Evolutionary conservation across 2,888 invertebrate genomes (phyloP), one percentile per base, ranked within the genome.

Genomic region (Dynastes hyllus): DNA sequence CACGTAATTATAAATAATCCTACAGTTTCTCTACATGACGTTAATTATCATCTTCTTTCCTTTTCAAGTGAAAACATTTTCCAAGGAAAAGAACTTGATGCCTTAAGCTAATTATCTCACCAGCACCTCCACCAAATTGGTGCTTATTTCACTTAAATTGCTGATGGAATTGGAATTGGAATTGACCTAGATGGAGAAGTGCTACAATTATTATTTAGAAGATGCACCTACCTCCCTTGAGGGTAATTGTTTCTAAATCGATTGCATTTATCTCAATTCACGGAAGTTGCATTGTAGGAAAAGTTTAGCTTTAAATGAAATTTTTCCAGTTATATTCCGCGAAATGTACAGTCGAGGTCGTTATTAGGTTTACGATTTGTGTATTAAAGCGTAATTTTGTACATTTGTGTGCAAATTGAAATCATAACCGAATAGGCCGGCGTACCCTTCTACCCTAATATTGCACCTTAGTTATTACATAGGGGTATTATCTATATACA

Each of bases 1-100:
- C 45, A 32, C 13, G 61, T 78, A 78, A 78, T 78, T 70, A 71
- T 73, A 78, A 78, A 73, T 78, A 78, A 78, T 73, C 78, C 73
- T 71, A 32, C 37, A 58, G 16, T 8, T 61, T 40, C 61, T 53
- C 77, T 77, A 55, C 66, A 66, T 66, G n/a, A 65, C 29, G 13
- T 65, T 32, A 65, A 65, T 65, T 65, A 65, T 29, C 11, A 9
- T 32, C 55, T 55, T 55, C 5, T 55, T 55, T 9, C 22, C n/a
- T n/a, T 55, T 32, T 32, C 4, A 32, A 2, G 32, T 32, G 4
- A 11, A 55, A 55, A 55, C 1, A 55, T 16, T 16, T 55, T n/a
- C 55, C 11, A 55, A 22, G 22, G 55, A 55, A 55, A 55, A 55
- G 55, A 16, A 55, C 45, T 45, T 45, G 45, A 45, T 45, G 45